Conservation (phyloP, 2,888 invertebrate species). For the Brachypalpus laphriformis region DNA sequence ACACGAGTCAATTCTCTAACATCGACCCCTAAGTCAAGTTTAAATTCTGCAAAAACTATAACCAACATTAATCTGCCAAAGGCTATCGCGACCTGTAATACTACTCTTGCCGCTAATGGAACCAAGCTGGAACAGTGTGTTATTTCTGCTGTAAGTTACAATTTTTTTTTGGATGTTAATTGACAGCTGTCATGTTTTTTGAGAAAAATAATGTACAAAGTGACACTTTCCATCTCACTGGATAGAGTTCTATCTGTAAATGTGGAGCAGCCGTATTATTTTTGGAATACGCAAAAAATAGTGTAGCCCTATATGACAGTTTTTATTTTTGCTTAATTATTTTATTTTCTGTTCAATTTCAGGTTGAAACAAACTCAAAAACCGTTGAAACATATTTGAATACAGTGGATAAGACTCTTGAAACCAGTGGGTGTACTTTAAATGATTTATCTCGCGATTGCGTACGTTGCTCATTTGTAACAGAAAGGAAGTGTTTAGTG, state of each 20-base stretch:
- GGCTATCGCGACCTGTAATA: neutral
- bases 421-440: neutral
- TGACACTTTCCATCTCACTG: too few species aligned
- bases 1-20: neutral
- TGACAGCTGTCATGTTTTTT: neutral
- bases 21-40: neutral
- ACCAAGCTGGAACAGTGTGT: neutral
- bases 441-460: neutral
- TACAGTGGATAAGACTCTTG: neutral
- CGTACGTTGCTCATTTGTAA: neutral
- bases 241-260: too few species aligned
- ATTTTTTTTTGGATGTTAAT: neutral
- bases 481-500: neutral
- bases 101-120: neutral
- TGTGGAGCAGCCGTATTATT: too few species aligned
- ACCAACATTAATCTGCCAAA: neutral
- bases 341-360: neutral
- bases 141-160: neutral
- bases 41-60: neutral
- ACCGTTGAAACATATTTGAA: neutral
- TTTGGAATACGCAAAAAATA: too few species aligned
- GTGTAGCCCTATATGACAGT: too few species aligned
- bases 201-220: too few species aligned
- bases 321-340: too few species aligned
- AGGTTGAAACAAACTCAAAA: neutral